Evolutionary conservation across 2,888 invertebrate species (phyloP), one percentile per base, ranked within the genome.

Genomic region (Lepidocyrtoides sp.): DNA sequence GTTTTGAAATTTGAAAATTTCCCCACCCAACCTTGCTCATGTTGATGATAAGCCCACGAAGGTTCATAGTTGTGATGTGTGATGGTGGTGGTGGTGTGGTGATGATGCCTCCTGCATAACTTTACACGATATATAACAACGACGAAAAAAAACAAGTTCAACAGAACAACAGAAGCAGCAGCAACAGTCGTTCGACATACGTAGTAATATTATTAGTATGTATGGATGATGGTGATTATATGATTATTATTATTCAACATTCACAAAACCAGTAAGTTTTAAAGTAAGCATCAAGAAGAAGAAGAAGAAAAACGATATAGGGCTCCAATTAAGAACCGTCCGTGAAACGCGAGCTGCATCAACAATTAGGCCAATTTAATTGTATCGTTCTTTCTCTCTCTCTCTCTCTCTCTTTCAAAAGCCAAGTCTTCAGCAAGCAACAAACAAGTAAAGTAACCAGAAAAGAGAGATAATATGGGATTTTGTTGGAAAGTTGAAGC

Each of bases 321-420:
- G 91, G 91, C 92, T 93, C 94, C 94, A 94, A 94, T 94, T 94
- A 94, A 93, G 93, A 92, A 89, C 82, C 92, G 92, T 93, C 91
- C 93, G 91, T 91, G 92, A 94, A 75, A 94, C 94, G 93, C 92
- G 94, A 93, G 93, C 92, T 93, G 94, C 92, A 94, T 94, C 87
- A 90, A 94, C 94, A 94, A 94, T 94, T 94, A 94, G 93, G 93
- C 91, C 93, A 94, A 93, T 93, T 93, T 94, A 93, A 94, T 94
- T 94, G 94, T 93, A 94, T 93, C 94, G 92, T 92, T 91, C 87
- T 17, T 54, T 48, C 14, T 48, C 10, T 48, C 14, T 14, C 14
- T 48, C 44, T 48, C 44, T 48, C 44, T 48, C 44, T 48, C 44
- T 7, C 44, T 48, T 17, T 54, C 17, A 54, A 54, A 54, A 54